Evolutionary conservation across 2,113 vertebrate genomes (phyloP), one percentile per base, ranked within the genome.

Genomic region (Tautogolabrus adspersus): DNA sequence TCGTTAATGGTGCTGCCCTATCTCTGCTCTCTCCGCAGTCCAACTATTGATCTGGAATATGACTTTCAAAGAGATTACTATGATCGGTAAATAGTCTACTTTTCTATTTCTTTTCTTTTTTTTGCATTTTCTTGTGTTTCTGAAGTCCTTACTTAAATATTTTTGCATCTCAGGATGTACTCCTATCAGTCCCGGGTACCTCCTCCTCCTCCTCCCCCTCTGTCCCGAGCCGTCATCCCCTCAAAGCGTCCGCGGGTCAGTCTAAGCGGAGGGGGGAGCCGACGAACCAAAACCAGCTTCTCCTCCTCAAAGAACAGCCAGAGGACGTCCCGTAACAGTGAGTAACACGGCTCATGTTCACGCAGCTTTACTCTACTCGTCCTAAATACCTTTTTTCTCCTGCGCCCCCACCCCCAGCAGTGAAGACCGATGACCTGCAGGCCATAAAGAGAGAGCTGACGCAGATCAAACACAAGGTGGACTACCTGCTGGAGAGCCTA

Each of bases 391-490:
- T 49, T 49, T 47, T 49, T 5, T 44, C 5, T 3, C 0, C 44
- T 61, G 34, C 37, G 3, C 6, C 15, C 37, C 21, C n/a, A 5
- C 49, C 9, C 3, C n/a, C 64, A 80, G 58, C 79, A 96, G 96
- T 97, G 93, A 96, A 95, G 92, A 92, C 87, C 3, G 96, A 96
- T 69, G 96, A 97, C 38, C 92, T 97, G 72, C 96, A 97, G 90
- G 93, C 95, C 76, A 96, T 97, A 81, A 97, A 97, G 91, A 96
- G 95, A 79, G 96, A 97, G 66, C 92, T 97, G 73, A 95, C 95
- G 7, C 95, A 96, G 92, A 96, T 97, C 90, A 97, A 97, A 79
- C 95, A 96, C 94, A 97, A 96, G 90, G 96, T 97, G 91, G 96
- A 97, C 86, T 95, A 94, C 77, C 93, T 97, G 58, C 92, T 97